Base-by-base conservation (phyloP, 2,113 vertebrate genomes). In the Furnarius figulus region DNA sequence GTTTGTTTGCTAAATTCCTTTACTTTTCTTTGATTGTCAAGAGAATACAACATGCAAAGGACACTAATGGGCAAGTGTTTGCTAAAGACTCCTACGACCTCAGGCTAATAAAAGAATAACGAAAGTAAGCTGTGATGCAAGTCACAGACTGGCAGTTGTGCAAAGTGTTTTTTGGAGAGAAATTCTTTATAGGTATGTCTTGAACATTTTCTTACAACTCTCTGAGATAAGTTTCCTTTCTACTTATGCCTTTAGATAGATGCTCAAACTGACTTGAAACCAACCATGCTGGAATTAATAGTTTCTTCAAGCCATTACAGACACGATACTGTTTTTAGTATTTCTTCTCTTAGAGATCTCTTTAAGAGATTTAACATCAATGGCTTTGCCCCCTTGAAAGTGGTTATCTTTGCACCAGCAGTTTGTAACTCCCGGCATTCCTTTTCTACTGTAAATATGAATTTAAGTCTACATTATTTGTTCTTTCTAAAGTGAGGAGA, bases 391-490 rank as follows among this genome's bases (percentile, higher is more conserved):
- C n/a, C 47, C 28, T 61, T 93, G 74, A 95, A 87, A 46, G 27
- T 42, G 37, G 15, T 67, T 85, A 11, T 52, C 77, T 95, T 93
- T 85, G 87, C 74, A 85, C 66, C 20, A 82, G 70, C 44, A 91
- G 33, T 88, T 88, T 91, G 55, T 77, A 75, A 59, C 44, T 94
- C 50, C 42, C 33, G 84, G 44, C 35, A 86, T 93, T 95, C 63
- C 50, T 71, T 82, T 91, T 87, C 74, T 87, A 58, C 78, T 77
- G n/a, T 47, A 91, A 73, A 85, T 89, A 90, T 84, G 90, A 90
- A 70, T 62, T 50, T 55, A 83, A 91, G 62, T 49, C 72, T 77
- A 76, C 37, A 22, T 93, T 95, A 87, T 94, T 96, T 92, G 85
- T 94, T 93, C 62, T 83, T 95, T 89, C 71, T 86, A 46, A 87